These are phyloP conservation scores for Oxyura jamaicensis DNA, from an alignment of 2,113 vertebrate genomes.

Conservation along the genomic window DNA sequence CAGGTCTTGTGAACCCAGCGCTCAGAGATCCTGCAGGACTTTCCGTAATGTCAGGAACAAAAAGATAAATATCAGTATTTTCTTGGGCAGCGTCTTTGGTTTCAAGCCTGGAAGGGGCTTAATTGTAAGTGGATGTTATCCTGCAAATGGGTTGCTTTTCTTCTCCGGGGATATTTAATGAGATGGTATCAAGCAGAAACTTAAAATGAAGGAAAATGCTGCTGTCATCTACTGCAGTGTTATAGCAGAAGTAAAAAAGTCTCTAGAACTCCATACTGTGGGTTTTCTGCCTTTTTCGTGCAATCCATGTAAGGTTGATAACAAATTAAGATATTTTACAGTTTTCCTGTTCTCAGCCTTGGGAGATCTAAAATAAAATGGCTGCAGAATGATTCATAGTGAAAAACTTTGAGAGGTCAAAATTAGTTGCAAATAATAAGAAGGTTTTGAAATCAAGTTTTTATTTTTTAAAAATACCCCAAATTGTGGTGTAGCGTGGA, in stretches of 20 bases:
- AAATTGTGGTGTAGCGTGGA: rapidly evolving
- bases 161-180: not conserved
- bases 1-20: no score
- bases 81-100: not conserved
- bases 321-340: not conserved
- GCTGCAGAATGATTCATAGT: not conserved
- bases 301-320: rapidly evolving
- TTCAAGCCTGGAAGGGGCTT: conserved; percentile 28
- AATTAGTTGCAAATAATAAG: not conserved
- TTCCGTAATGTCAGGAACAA: not conserved
- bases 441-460: not conserved
- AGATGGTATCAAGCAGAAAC: not conserved
- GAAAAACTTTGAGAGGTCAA: not conserved
- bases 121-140: not conserved
- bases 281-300: not conserved
- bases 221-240: not conserved
- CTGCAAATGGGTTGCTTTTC: not conserved
- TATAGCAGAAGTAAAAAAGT: not conserved
- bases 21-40: not conserved
- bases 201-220: not conserved
- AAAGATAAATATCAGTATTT: not conserved
- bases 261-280: not conserved
- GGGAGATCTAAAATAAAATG: not conserved
- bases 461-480: not conserved
- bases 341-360: not conserved